phyloP scores from a whole-genome alignment of 2,888 invertebrate species.

The Tuta absoluta region DNA sequence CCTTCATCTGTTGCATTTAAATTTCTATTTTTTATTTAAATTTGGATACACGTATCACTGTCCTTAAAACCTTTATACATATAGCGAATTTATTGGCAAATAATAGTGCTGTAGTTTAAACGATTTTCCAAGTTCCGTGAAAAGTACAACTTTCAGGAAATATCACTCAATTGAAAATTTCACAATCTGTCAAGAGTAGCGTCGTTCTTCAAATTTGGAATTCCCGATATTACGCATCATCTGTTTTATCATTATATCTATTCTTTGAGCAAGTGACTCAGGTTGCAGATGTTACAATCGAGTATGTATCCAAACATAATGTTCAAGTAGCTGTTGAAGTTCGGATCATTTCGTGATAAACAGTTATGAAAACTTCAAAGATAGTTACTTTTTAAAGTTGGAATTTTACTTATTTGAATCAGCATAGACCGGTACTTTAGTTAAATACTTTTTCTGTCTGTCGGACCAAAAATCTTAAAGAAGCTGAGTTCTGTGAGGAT shows the following conservation, averaged over 20 bases:
- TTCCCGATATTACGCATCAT: conserved; percentile 4
- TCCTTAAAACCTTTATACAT: no score
- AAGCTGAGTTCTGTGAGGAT: no score
- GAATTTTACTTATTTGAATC: no score
- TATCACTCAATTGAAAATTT: background rate
- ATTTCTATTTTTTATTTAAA: background rate
- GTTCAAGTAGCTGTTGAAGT: background rate
- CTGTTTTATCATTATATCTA: conserved; percentile 1
- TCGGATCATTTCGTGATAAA: conserved; percentile 4
- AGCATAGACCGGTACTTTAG: no score
- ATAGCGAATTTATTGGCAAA: no score
- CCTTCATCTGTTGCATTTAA: background rate
- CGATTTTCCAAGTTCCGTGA: no score
- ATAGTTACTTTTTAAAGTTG: background rate
- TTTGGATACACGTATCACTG: background rate
- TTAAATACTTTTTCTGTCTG: no score
- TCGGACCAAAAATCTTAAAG: no score
- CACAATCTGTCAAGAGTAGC: background rate
- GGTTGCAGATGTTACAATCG: background rate
- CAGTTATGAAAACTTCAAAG: background rate
- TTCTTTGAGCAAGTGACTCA: background rate
- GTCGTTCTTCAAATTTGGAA: background rate
- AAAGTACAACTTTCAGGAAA: background rate
- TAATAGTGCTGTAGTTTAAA: no score
- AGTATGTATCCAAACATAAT: background rate